These are phyloP conservation scores for Trichogramma evanescens DNA, from an alignment of 2,888 invertebrate genomes.

Conservation along the genomic window DNA sequence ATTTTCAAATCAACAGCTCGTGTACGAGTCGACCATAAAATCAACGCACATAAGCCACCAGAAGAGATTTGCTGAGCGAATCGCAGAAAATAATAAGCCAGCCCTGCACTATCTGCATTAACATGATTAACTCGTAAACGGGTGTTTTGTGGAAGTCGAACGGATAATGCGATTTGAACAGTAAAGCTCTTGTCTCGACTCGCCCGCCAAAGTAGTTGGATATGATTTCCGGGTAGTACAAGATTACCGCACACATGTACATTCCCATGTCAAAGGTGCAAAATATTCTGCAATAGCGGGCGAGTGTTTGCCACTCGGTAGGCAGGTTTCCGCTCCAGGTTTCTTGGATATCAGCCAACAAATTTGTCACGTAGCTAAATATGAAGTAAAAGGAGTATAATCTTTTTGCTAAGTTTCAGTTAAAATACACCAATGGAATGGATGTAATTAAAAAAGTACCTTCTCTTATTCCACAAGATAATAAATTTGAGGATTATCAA, in stretches of 20 bases:
- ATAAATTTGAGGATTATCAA: constrained; percentile 5
- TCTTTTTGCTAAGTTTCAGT: too few relatives aligned
- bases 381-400: not conserved
- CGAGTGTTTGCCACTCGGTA: constrained; percentile 4
- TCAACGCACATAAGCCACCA: constrained; percentile 10
- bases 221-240: constrained; percentile 15
- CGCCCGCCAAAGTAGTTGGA: constrained; percentile 1
- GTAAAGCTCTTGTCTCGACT: not conserved
- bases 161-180: constrained; percentile 10
- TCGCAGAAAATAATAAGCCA: not conserved
- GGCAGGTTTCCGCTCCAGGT: constrained; percentile 9
- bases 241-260: constrained; percentile 1
- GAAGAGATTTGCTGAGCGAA: constrained; percentile 9
- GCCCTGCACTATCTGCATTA: constrained; percentile 7
- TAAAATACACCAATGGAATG: too few relatives aligned
- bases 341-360: constrained; percentile 3
- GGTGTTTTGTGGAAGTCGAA: constrained; percentile 7
- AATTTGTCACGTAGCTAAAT: not conserved
- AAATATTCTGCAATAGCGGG: constrained; percentile 11
- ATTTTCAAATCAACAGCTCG: too few relatives aligned
- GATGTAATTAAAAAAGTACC: not conserved
- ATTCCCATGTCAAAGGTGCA: constrained; percentile 6
- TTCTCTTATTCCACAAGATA: constrained; percentile 6
- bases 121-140: constrained; percentile 4
- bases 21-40: not conserved